A percentile compares a stretch with the other conserved stretches of the same genome.
Evolutionary conservation across 2,888 invertebrate species (phyloP).

Genomic region (Coelopa pilipes): DNA sequence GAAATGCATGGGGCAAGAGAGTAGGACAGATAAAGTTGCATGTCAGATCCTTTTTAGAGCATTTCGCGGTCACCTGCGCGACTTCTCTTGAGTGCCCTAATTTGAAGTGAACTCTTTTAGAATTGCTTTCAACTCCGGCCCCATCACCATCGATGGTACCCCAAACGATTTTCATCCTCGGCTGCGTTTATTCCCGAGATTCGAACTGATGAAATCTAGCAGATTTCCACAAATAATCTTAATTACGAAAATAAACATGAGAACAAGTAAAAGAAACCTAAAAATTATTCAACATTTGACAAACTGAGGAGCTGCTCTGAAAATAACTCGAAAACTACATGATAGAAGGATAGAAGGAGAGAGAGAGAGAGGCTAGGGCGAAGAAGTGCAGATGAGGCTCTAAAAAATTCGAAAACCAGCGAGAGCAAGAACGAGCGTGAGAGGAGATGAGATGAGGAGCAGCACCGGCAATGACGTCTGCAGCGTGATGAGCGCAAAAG

Average conservation of each 20-base stretch:
- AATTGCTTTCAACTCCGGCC: too few relatives aligned
- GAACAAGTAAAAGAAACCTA: conserved; percentile 8
- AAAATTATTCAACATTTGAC: conserved; percentile 28
- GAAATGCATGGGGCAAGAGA: too few relatives aligned
- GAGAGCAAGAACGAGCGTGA: not conserved
- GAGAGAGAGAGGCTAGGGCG: too few relatives aligned
- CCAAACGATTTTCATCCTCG: not conserved
- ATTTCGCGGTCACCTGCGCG: too few relatives aligned
- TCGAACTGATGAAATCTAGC: not conserved
- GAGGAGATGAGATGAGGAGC: not conserved
- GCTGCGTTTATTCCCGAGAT: not conserved
- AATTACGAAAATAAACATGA: not conserved
- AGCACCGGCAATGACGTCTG: not conserved
- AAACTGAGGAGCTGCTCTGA: not conserved
- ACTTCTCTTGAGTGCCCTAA: too few relatives aligned
- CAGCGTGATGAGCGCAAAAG: conserved; percentile 5
- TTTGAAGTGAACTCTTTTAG: too few relatives aligned
- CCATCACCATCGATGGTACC: too few relatives aligned
- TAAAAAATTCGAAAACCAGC: not conserved
- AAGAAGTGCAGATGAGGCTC: too few relatives aligned
- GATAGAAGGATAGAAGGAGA: not conserved
- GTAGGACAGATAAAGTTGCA: too few relatives aligned
- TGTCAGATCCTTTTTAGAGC: too few relatives aligned
- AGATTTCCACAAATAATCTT: conserved; percentile 7
- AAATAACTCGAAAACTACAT: conserved; percentile 11